phyloP scores from a whole-genome alignment of 2,888 invertebrate genomes.

The Digitonthophagus gazella region DNA sequence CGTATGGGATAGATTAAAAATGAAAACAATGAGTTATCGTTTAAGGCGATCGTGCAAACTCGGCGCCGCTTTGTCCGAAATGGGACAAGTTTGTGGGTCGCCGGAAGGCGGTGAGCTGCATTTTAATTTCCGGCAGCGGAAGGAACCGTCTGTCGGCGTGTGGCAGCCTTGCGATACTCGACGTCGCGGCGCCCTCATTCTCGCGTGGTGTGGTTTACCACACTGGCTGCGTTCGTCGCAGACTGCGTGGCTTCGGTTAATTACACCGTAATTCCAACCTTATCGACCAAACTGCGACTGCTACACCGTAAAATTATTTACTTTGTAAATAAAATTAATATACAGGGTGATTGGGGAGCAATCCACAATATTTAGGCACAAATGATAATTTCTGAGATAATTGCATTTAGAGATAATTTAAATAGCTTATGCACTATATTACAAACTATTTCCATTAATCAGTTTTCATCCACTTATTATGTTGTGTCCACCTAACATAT shows the following conservation, averaged over 20 bases:
- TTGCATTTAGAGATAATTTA: no score
- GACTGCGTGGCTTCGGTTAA: constrained; percentile 4
- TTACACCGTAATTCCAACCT: not conserved
- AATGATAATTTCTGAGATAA: no score
- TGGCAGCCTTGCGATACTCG: not conserved
- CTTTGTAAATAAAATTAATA: not conserved
- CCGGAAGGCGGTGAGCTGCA: constrained; percentile 11
- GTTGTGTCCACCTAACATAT: no score
- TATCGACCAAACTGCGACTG: constrained; percentile 15
- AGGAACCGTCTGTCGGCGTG: constrained; percentile 4
- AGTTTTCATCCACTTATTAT: no score
- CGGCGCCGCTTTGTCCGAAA: not conserved
- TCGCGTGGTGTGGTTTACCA: not conserved
- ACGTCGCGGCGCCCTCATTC: not conserved
- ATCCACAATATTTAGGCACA: no score
- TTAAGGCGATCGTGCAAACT: not conserved
- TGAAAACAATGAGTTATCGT: not conserved
- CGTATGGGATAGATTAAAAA: no score
- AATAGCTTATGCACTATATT: no score
- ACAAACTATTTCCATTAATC: no score
- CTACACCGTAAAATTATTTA: not conserved
- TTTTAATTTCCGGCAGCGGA: constrained; percentile 14
- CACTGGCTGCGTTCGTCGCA: not conserved
- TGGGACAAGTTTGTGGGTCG: constrained; percentile 3
- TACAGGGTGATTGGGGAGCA: no score